Base-by-base conservation (phyloP, 2,797 vertebrate species). In the Sandelia bainsii region DNA sequence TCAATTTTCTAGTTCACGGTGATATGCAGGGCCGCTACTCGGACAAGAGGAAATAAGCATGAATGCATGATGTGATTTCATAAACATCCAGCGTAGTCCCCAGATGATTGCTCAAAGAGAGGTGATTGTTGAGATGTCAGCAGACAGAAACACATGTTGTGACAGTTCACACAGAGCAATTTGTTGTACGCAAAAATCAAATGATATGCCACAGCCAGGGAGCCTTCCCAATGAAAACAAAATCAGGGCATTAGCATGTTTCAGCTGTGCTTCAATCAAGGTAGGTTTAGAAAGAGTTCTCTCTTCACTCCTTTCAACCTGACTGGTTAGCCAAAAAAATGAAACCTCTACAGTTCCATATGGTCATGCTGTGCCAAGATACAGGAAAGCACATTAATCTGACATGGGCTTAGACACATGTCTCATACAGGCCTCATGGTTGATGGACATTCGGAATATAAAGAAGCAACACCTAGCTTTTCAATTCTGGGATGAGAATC, bases 241-340 rank as follows among this genome's bases (percentile, higher is more conserved):
- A 91, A 89, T 91, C 86, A 85, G 82, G 70, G 85, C 87, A 94
- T 94, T 91, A 93, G 89, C 92, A 93, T 94, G 87, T 92, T 91
- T 94, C 92, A 90, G 87, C 87, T 91, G 87, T 65, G 91, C 90
- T 80, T 91, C 91, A 94, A 92, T 90, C 90, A 89, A 80, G 79
- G 86, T 81, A 3, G 46, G 9, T 81, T 80, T 60, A 71, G 71
- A 84, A 72, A 71, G 49, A 71, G 75, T 63, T 76, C 77, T 58
- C 52, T 45, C 54, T 59, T 46, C 45, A 39, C 79, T 67, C 76
- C 69, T 83, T 91, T 91, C 85, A 80, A 82, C 80, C 66, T 73
- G 71, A 81, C 75, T 84, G 88, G 75, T 85, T 88, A 82, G 89
- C 82, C 81, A 79, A 87, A 79, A 87, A 86, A 84, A 56, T 53